Conservation (phyloP, 2,113 vertebrate genomes). For the Gallinago undulata region DNA sequence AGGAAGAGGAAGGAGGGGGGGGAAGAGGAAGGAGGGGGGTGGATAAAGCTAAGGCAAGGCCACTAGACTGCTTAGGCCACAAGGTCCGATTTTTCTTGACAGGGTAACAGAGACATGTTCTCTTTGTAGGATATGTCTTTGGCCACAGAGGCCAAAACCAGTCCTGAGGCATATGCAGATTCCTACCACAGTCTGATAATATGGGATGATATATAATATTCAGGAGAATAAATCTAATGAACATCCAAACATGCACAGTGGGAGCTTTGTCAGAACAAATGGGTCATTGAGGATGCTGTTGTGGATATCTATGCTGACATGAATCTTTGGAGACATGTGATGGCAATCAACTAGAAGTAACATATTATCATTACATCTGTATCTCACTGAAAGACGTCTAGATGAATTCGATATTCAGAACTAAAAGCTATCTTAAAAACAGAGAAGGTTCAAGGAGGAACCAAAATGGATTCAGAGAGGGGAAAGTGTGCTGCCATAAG, state of each 20-base stretch:
- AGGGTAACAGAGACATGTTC: not conserved
- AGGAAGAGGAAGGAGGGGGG: too few species aligned
- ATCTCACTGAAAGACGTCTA: not conserved
- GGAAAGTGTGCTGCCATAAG: rapidly evolving
- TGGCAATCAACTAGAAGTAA: not conserved
- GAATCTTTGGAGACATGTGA: not conserved
- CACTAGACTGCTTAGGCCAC: not conserved
- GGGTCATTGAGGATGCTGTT: not conserved
- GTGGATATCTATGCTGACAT: not conserved
- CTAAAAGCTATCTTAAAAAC: not conserved
- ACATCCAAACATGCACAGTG: not conserved
- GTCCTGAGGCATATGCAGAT: not conserved
- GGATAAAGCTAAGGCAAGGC: not conserved
- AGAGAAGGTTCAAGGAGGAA: not conserved
- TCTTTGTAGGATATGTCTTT: not conserved
- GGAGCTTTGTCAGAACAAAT: not conserved
- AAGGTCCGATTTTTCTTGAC: not conserved
- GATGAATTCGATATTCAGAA: not conserved
- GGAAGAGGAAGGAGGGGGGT: rapidly evolving
- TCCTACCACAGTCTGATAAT: not conserved
- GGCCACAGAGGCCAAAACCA: not conserved
- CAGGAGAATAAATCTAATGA: not conserved
- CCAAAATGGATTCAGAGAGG: not conserved
- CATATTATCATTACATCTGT: not conserved
- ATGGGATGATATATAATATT: not conserved